These are phyloP conservation scores for Epizoanthus ramosus DNA, from an alignment of 92 coral and sea anemone species.

Conservation along the genomic window DNA sequence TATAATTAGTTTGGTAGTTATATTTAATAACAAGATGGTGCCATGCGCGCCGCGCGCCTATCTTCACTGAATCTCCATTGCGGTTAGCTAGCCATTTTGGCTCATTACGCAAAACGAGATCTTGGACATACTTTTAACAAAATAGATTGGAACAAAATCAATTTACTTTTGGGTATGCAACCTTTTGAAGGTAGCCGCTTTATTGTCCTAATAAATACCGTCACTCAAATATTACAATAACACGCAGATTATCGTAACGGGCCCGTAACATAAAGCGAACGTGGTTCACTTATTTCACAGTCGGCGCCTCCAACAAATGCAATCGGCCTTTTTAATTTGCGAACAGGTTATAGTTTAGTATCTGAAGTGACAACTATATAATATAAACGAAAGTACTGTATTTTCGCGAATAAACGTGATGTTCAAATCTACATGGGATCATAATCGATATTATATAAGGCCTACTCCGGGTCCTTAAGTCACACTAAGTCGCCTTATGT, in stretches of 20 bases:
- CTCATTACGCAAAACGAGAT: background rate
- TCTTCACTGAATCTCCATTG: too few species aligned
- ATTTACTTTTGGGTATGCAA: background rate
- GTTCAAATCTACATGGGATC: background rate
- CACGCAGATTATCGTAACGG: background rate
- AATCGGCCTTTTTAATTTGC: too few species aligned
- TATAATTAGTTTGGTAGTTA: too few species aligned
- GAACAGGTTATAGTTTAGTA: background rate
- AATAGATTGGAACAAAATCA: background rate
- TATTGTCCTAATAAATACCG: slow-evolving; percentile 12
- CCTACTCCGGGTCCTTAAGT: too few species aligned
- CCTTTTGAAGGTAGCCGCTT: background rate
- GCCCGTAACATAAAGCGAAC: background rate
- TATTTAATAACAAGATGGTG: too few species aligned
- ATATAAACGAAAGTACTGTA: background rate
- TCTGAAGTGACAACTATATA: background rate
- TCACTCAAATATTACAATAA: slow-evolving; percentile 12
- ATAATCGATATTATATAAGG: too few species aligned
- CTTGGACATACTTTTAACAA: too few species aligned
- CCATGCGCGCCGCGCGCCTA: too few species aligned
- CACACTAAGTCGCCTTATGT: too few species aligned
- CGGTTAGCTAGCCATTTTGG: background rate
- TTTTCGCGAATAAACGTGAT: background rate
- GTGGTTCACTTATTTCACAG: background rate
- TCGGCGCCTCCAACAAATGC: background rate